Conservation (phyloP, 2,113 vertebrate genomes). For the Prinia subflava region DNA sequence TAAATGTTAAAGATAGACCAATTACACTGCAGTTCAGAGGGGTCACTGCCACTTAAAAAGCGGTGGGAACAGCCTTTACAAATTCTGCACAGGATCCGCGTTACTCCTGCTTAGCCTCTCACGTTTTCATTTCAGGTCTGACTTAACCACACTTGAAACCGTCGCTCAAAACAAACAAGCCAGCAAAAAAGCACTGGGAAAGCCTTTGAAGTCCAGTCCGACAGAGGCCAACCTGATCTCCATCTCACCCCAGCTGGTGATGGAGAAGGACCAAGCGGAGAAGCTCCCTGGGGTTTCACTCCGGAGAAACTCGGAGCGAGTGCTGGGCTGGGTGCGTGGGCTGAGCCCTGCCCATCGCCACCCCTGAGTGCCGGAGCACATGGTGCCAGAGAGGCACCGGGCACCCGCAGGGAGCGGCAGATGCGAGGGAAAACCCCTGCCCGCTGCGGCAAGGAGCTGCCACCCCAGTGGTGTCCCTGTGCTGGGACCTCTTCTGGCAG, state of each 20-base stretch:
- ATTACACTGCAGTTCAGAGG: background rate
- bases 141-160: background rate
- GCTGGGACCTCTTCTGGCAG: background rate
- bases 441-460: background rate
- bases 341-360: background rate
- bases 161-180: background rate
- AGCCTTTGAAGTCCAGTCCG: background rate
- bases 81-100: background rate
- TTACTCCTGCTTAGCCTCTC: background rate
- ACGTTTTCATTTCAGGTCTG: background rate
- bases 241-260: background rate
- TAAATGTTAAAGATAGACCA: background rate
- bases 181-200: background rate
- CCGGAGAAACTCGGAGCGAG: background rate
- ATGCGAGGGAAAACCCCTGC: background rate
- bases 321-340: accelerated
- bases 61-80: background rate
- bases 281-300: background rate
- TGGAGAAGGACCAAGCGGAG: background rate
- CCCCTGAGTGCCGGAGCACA: background rate
- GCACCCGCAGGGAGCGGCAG: background rate
- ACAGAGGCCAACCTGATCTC: background rate
- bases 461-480: background rate
- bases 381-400: background rate
- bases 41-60: background rate